These are phyloP conservation scores for Pterocles burchelli DNA, from an alignment of 2,113 vertebrate species.

Conservation along the genomic window DNA sequence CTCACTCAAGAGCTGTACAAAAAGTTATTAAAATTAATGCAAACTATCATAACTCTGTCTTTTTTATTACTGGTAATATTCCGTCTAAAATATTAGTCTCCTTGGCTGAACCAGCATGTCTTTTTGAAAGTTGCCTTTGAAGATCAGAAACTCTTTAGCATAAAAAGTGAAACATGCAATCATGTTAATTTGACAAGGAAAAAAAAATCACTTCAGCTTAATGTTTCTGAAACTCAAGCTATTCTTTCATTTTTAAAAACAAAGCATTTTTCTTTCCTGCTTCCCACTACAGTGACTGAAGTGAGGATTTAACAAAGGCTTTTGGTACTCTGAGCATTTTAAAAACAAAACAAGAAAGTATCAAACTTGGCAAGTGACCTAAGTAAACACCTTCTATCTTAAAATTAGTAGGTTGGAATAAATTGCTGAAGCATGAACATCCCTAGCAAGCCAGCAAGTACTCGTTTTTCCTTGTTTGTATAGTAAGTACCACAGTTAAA, in stretches of 20 bases:
- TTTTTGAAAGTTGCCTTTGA: slow-evolving; percentile 70
- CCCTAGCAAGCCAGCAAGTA: background rate
- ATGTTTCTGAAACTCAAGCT: slow-evolving; percentile 45
- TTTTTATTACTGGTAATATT: slow-evolving; percentile 74
- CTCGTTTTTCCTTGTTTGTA: background rate
- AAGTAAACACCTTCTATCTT: slow-evolving; percentile 7
- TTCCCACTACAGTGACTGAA: background rate
- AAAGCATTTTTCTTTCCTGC: background rate
- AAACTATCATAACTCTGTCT: slow-evolving; percentile 70
- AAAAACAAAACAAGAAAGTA: background rate
- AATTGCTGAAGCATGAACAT: background rate
- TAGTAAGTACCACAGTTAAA: background rate
- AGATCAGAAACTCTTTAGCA: slow-evolving; percentile 57
- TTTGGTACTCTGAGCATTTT: background rate
- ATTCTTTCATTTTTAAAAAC: slow-evolving; percentile 15
- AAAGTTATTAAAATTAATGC: slow-evolving; percentile 78
- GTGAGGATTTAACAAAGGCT: slow-evolving; percentile 20
- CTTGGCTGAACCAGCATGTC: slow-evolving; percentile 47
- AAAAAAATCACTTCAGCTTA: slow-evolving; percentile 15
- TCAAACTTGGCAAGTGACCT: background rate
- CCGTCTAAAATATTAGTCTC: slow-evolving; percentile 73
- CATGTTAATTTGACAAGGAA: slow-evolving; percentile 59
- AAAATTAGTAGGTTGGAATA: background rate
- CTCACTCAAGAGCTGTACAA: slow-evolving; percentile 42
- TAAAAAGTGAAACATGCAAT: slow-evolving; percentile 60